These are phyloP conservation scores for Eurytoma adleriae DNA, from an alignment of 2,888 invertebrate genomes.

Conservation along the genomic window DNA sequence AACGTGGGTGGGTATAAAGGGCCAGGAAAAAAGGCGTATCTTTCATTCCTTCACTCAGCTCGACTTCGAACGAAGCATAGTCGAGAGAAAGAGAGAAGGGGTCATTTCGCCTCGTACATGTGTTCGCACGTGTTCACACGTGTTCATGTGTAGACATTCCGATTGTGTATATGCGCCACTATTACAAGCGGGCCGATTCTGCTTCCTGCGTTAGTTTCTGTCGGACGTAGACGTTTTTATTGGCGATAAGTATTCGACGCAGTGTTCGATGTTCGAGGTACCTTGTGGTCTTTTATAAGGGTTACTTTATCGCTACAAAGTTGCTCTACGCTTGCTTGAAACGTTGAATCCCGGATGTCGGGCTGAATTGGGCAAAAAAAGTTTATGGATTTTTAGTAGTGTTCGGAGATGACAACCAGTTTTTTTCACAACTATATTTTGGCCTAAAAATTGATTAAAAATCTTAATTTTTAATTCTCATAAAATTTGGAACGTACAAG, in stretches of 20 bases:
- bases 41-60: constrained; percentile 1
- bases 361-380: no score
- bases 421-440: no score
- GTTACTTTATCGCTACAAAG: no score
- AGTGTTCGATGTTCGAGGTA: constrained; percentile 6
- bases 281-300: no score
- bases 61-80: constrained; percentile 3
- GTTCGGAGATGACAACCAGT: no score
- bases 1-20: constrained; percentile 20
- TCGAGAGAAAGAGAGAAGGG: not conserved
- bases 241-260: not conserved
- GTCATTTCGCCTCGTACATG: not conserved
- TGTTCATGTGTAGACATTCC: not conserved
- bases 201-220: not conserved
- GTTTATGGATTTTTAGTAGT: no score
- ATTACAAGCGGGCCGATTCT: not conserved
- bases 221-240: constrained; percentile 21
- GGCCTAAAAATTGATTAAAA: no score
- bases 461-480: no score
- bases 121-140: not conserved
- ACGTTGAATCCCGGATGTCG: no score
- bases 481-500: no score
- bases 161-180: not conserved
- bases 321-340: no score
- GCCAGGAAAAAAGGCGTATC: not conserved